Conservation (phyloP, 53 echinoderm and acorn worm genomes). For the Temnopleurus reevesii region DNA sequence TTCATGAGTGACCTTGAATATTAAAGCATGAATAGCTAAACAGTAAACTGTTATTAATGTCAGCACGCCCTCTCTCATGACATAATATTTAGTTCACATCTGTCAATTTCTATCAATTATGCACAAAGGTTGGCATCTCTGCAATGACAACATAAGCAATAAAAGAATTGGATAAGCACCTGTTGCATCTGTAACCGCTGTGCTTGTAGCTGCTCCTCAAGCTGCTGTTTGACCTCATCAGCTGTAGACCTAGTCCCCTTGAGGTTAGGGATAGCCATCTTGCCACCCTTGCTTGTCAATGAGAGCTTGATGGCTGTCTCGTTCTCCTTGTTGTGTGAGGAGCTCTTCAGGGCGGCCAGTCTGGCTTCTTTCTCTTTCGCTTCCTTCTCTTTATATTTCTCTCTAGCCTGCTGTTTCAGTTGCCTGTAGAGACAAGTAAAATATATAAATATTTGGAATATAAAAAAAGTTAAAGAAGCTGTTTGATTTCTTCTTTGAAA, state of each 20-base stretch:
- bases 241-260: slow-evolving; percentile 36
- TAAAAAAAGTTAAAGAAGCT: neutral
- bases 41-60: too few species aligned
- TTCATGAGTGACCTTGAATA: too few species aligned
- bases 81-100: too few species aligned
- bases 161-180: too few species aligned
- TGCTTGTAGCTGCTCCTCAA: slow-evolving; percentile 73
- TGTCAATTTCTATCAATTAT: too few species aligned
- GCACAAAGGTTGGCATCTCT: too few species aligned
- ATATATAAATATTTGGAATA: neutral
- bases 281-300: slow-evolving; percentile 29
- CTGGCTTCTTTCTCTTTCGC: slow-evolving; percentile 56
- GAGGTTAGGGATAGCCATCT: slow-evolving; percentile 38
- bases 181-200: slow-evolving; percentile 74
- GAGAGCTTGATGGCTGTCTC: slow-evolving; percentile 33
- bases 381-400: slow-evolving; percentile 61
- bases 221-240: slow-evolving; percentile 63
- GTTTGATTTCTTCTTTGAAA: neutral
- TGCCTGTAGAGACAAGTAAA: slow-evolving; percentile 1
- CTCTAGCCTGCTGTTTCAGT: slow-evolving; percentile 62
- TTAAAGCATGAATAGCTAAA: too few species aligned
- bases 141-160: too few species aligned
- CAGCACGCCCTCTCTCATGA: too few species aligned
- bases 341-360: slow-evolving; percentile 27
- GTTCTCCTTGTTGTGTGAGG: slow-evolving; percentile 55